phyloP scores from a whole-genome alignment of 2,888 invertebrate genomes.

The Abrostola triplasia region DNA sequence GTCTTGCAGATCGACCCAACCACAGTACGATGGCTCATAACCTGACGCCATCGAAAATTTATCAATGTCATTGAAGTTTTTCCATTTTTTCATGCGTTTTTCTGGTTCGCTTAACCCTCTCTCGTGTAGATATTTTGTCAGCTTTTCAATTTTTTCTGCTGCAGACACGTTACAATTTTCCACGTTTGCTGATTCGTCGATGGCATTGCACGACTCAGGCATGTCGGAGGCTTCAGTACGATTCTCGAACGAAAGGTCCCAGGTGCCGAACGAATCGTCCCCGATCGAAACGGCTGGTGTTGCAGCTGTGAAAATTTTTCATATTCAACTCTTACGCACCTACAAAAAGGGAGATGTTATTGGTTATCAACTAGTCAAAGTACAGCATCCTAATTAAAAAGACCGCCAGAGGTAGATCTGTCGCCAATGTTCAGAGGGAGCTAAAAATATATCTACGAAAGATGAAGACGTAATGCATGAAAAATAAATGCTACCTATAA shows the following conservation, averaged over 20 bases:
- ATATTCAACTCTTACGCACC: constrained; percentile 81
- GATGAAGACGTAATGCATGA: no score
- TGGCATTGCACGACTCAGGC: constrained; percentile 58
- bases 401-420: no score
- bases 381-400: not conserved
- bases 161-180: constrained; percentile 62
- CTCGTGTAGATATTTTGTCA: constrained; percentile 80
- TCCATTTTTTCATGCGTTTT: constrained; percentile 75
- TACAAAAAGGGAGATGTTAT: constrained; percentile 60
- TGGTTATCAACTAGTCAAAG: constrained; percentile 16
- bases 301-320: constrained; percentile 83
- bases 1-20: constrained; percentile 72
- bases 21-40: constrained; percentile 52
- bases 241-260: constrained; percentile 74
- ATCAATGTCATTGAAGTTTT: constrained; percentile 69
- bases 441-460: no score
- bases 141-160: constrained; percentile 86
- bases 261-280: constrained; percentile 64
- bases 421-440: no score
- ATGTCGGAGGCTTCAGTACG: constrained; percentile 70
- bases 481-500: not conserved
- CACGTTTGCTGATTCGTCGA: constrained; percentile 67
- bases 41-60: constrained; percentile 57
- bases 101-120: constrained; percentile 46
- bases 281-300: constrained; percentile 66